Base-by-base conservation (phyloP, 2,888 invertebrate species). In the Matsumyia berberina region DNA sequence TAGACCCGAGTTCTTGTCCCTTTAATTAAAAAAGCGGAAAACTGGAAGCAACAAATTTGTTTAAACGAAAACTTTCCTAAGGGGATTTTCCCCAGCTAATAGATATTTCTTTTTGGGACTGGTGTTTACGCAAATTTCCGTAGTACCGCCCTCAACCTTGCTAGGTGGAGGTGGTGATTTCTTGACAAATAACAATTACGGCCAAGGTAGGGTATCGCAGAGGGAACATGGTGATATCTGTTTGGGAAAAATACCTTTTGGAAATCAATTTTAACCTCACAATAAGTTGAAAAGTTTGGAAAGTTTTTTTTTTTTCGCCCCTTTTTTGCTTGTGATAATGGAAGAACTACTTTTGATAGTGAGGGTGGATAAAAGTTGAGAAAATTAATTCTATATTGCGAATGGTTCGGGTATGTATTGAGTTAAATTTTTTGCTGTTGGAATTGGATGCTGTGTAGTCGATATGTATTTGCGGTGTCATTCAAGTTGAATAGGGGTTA, bases 1-100 rank as follows among this genome's bases (percentile, higher is more conserved):
- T 74, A 60, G 80, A 69, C 53, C 67, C 76, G 31, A 67, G 29
- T 29, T 57, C 29, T 57, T 67, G 53, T 39, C 67, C 62, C 39
- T 74, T 80, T 80, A 80, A 80, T 80, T 80, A 80, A 69, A 60
- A 74, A 24, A 24, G 55, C 24, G 55, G 66, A 67, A 73, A 60
- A 66, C 42, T 55, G 76, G 62, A 62, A 69, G 76, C 67, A 80
- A 69, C 74, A 74, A 80, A 74, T 55, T 74, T 60, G 67, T 62
- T 74, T 62, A 33, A 69, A 80, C 76, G 15, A 76, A 67, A 76
- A 69, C 76, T 60, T 80, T 37, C 62, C 29, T 15, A 39, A 55
- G 55, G 39, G 67, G 31, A 53, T 62, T 77, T 51, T 53, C 35
- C 31, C 15, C 5, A 49, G 49, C 15, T 39, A 62, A 62, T 44